These are phyloP conservation scores for Halichoerus grypus DNA, from an alignment of 2,113 vertebrate genomes.

Conservation along the genomic window DNA sequence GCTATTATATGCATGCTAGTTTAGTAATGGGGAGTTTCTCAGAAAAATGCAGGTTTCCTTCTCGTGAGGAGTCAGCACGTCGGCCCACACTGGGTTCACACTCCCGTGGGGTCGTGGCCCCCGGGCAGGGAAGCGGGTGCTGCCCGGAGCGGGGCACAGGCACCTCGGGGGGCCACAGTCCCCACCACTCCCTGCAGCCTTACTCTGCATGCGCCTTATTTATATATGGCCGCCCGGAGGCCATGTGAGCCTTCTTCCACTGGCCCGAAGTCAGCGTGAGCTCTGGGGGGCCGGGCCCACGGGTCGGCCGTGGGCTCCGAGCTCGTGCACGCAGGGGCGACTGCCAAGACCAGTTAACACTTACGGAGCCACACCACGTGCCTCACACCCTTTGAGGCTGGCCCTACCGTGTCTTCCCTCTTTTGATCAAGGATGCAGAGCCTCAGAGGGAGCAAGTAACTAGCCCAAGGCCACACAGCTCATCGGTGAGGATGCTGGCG, in stretches of 20 bases:
- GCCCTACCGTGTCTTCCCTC: accelerated
- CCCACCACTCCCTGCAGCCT: not conserved
- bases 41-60: not conserved
- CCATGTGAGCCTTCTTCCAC: not conserved
- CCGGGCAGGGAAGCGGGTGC: not conserved
- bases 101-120: not conserved
- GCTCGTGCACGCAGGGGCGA: too few relatives aligned
- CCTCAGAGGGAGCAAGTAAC: not conserved
- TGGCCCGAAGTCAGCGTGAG: not conserved
- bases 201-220: not conserved
- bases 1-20: not conserved
- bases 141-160: not conserved
- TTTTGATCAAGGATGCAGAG: not conserved
- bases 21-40: slow-evolving; percentile 30
- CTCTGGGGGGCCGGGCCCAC: accelerated
- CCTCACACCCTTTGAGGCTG: too few relatives aligned
- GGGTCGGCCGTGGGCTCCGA: accelerated
- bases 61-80: not conserved
- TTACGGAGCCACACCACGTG: accelerated
- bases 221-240: not conserved
- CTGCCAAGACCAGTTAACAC: not conserved
- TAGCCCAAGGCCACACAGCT: not conserved
- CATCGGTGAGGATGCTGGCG: not conserved
- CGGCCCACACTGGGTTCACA: not conserved
- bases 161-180: not conserved